These are phyloP conservation scores for Biston betularia DNA, from an alignment of 2,888 invertebrate species.

Conservation along the genomic window DNA sequence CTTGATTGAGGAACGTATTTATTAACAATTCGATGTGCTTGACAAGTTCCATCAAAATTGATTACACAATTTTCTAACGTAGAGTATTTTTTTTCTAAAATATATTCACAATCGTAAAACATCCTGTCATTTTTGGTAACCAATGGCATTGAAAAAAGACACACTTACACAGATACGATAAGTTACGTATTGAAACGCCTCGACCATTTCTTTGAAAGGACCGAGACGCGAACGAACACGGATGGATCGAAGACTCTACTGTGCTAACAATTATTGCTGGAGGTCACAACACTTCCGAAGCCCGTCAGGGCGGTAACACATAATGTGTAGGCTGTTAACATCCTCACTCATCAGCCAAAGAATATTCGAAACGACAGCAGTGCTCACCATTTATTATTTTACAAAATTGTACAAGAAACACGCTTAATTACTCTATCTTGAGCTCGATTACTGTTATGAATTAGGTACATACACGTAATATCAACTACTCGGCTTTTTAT, in stretches of 20 bases:
- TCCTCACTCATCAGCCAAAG: constrained; percentile 30
- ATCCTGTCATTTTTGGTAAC: constrained; percentile 87
- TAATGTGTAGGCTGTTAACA: constrained; percentile 52
- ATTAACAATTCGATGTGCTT: constrained; percentile 84
- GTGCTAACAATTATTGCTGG: constrained; percentile 75
- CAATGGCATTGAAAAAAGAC: constrained; percentile 82
- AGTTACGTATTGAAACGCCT: constrained; percentile 78
- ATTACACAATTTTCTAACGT: constrained; percentile 74
- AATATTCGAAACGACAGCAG: constrained; percentile 51
- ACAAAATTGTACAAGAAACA: constrained; percentile 60
- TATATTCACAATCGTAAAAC: constrained; percentile 83
- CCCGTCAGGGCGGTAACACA: constrained; percentile 45
- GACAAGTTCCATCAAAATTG: constrained; percentile 70
- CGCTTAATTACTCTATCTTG: constrained; percentile 40
- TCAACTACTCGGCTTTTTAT: constrained; percentile 51
- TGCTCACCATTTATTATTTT: constrained; percentile 59
- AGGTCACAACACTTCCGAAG: constrained; percentile 62
- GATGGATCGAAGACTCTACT: constrained; percentile 64
- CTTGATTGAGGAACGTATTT: constrained; percentile 73
- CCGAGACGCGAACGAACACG: constrained; percentile 68
- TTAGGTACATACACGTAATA: constrained; percentile 44
- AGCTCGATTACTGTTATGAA: constrained; percentile 42
- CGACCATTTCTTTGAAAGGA: constrained; percentile 72
- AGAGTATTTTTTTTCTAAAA: constrained; percentile 76
- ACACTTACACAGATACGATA: constrained; percentile 73